These are phyloP conservation scores for Suricata suricatta DNA, from an alignment of 2,113 vertebrate genomes.

Conservation along the genomic window DNA sequence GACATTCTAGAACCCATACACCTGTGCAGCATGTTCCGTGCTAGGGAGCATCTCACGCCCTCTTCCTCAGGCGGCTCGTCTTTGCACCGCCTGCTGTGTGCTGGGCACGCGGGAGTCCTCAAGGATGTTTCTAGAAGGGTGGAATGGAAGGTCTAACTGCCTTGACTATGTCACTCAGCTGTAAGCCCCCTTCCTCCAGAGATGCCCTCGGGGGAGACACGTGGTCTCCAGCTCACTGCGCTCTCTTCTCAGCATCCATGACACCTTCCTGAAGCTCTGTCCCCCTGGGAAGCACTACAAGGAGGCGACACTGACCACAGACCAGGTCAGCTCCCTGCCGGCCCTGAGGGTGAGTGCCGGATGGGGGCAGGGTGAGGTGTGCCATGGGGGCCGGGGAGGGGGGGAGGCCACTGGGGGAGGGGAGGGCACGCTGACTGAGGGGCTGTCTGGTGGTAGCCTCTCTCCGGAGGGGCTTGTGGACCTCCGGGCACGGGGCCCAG, in stretches of 20 bases:
- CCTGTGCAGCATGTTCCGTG: neutral
- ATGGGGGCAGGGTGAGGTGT: neutral
- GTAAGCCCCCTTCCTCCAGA: neutral
- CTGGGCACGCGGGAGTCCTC: neutral
- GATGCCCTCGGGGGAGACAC: fast-evolving
- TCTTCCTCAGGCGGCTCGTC: neutral
- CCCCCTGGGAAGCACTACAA: conserved; percentile 67
- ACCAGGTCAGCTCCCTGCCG: conserved; percentile 77
- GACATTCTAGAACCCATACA: neutral
- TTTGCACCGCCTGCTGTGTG: neutral
- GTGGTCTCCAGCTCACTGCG: fast-evolving
- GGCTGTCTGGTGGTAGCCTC: neutral
- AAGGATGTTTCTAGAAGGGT: neutral
- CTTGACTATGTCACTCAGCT: neutral
- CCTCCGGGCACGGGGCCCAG: neutral
- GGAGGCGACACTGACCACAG: conserved; percentile 66
- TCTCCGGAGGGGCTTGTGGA: neutral
- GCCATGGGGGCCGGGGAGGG: neutral
- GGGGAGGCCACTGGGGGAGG: too few species aligned
- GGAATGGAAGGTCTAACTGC: neutral
- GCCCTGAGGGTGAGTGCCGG: conserved; percentile 74
- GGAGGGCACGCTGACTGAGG: neutral
- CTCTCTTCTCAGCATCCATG: conserved; percentile 68
- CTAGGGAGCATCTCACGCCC: too few species aligned
- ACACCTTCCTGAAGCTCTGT: conserved; percentile 78